Base-by-base conservation (phyloP, 2,888 invertebrate genomes). In the Stenotaenia linearis region DNA sequence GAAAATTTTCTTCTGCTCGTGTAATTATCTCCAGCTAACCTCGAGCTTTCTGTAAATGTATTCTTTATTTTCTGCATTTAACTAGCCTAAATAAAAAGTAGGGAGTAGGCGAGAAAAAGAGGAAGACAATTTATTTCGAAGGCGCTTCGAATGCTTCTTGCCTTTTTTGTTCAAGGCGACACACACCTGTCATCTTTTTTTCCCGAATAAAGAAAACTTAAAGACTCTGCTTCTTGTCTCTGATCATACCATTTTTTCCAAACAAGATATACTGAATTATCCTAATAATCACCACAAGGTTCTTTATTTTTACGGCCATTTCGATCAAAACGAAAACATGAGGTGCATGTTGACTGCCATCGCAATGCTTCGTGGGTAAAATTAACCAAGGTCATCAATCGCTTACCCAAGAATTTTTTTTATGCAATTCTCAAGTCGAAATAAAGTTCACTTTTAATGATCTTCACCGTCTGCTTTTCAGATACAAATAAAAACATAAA, bases 331-430 rank as follows among this genome's bases (percentile, higher is more conserved):
- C 69, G 28, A 69, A 10, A 69, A 69, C 69, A 69, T 69, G 69
- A 69, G 69, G 69, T 69, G 69, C 10, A 69, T 15, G 28, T 25
- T 12, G 69, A 3, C 69, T 69, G 25, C 10, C 2, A 28, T 0
- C 69, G 69, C 69, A 12, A 28, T 12, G 69, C 2, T 69, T 69
- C 25, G 15, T 69, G 69, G 69, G 69, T 69, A 69, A 69, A 25
- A 69, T n/a, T 50, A 69, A 69, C 69, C 69, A 69, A 69, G 69
- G 69, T 69, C 69, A 69, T 69, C 69, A 69, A 69, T 69, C 69
- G 69, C 61, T 61, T 12, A 25, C 45, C 45, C 18, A 45, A 45
- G 45, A 15, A 50, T 40, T 56, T 56, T 56, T 56, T 56, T 56
- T 56, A 10, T 12, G 23, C 21, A 28, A 28, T 28, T 12, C 28